These are phyloP conservation scores for Synanthedon vespiformis DNA, from an alignment of 2,888 invertebrate species.

Conservation along the genomic window DNA sequence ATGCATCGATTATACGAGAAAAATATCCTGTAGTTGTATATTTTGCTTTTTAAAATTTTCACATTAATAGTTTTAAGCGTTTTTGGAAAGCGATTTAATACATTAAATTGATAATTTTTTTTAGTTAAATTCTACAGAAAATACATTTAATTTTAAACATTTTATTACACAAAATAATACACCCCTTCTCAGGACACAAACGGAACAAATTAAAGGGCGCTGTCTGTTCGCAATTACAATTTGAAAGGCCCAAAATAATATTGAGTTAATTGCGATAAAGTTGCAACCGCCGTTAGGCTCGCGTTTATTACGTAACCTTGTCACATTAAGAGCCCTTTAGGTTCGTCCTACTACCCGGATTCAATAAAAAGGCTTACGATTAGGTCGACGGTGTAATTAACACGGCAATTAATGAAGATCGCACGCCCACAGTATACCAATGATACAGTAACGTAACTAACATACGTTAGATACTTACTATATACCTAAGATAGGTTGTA, in stretches of 20 bases:
- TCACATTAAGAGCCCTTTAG: conserved; percentile 12
- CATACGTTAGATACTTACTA: too few relatives aligned
- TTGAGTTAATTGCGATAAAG: conserved; percentile 26
- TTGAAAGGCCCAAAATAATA: conserved; percentile 28
- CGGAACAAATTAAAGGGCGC: background rate
- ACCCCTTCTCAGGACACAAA: background rate
- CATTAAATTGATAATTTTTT: too few relatives aligned
- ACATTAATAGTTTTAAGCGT: too few relatives aligned
- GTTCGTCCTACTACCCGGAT: conserved; percentile 5
- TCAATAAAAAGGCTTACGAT: conserved; percentile 13
- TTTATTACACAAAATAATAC: too few relatives aligned
- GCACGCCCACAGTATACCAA: background rate
- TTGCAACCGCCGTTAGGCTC: conserved; percentile 15
- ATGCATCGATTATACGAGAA: too few relatives aligned
- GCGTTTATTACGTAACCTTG: conserved; percentile 17
- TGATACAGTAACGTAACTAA: background rate
- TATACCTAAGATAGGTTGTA: too few relatives aligned
- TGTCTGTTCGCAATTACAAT: background rate
- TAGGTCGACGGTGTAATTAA: conserved; percentile 12
- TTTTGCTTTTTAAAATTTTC: too few relatives aligned
- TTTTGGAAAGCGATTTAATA: too few relatives aligned
- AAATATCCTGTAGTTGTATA: too few relatives aligned
- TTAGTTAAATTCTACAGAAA: too few relatives aligned
- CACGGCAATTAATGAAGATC: conserved; percentile 13
- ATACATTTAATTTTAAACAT: too few relatives aligned